Evolutionary conservation across 2,113 vertebrate species (phyloP).

Genomic region (Bettongia penicillata): DNA sequence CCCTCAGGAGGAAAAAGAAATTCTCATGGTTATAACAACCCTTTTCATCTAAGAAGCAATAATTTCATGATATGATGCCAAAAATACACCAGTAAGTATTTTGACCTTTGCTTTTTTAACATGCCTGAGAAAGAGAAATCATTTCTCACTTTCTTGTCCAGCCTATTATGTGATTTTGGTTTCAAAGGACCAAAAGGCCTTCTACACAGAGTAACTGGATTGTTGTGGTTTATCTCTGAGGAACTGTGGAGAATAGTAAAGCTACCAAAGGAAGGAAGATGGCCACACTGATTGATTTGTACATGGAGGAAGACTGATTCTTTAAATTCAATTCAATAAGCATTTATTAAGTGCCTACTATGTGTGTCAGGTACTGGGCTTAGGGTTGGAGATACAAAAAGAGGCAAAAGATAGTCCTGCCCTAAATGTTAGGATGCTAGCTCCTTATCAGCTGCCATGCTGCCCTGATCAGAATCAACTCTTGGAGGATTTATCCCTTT

Average conservation of each 20-base stretch:
- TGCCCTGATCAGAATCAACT: not conserved
- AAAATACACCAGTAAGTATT: conserved; percentile 2
- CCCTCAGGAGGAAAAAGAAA: conserved; percentile 52
- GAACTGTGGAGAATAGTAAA: not conserved
- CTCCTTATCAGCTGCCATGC: not conserved
- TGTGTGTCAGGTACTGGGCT: not conserved
- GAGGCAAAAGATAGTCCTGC: not conserved
- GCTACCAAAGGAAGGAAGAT: not conserved
- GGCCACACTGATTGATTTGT: not conserved
- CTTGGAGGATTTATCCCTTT: not conserved
- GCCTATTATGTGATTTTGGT: not conserved
- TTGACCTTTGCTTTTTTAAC: not conserved
- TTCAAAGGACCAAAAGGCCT: not conserved
- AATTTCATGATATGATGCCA: conserved; percentile 17
- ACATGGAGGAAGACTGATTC: not conserved
- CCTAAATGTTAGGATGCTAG: not conserved
- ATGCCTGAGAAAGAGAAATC: not conserved
- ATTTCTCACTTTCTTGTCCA: not conserved
- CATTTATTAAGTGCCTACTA: not conserved
- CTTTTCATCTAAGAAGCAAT: conserved; percentile 18
- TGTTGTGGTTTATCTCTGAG: not conserved
- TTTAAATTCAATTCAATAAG: not conserved
- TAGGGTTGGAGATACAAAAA: not conserved
- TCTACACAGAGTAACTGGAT: not conserved
- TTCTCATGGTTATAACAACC: conserved; percentile 7